Evolutionary conservation across 2,797 vertebrate species (phyloP).

Genomic region (Borostomias antarcticus): DNA sequence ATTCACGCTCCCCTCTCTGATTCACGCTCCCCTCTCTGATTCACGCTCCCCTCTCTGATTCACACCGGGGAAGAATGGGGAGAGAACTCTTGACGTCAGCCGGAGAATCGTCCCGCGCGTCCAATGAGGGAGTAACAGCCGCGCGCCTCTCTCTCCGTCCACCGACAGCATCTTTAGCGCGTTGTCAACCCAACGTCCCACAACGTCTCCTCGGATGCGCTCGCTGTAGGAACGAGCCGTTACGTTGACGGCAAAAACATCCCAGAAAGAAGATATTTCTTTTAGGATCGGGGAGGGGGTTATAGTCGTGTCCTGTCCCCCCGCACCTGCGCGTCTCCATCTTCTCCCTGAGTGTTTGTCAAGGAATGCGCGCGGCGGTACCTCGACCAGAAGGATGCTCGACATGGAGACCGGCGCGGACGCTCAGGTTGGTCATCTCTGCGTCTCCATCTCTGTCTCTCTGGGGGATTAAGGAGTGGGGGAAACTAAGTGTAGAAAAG

Average conservation of each 20-base stretch:
- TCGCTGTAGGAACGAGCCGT: slow-evolving; percentile 1
- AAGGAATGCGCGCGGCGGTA: slow-evolving; percentile 22
- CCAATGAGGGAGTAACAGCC: slow-evolving; percentile 73
- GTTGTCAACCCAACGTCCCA: slow-evolving; percentile 54
- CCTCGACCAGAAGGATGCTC: not conserved
- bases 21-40: slow-evolving; percentile 12
- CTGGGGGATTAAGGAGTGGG: not conserved
- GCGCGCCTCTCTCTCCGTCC: slow-evolving; percentile 47
- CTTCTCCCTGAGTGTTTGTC: slow-evolving; percentile 18
- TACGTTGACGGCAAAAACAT: not conserved
- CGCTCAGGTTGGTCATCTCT: slow-evolving; percentile 23
- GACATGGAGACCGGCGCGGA: slow-evolving; percentile 13
- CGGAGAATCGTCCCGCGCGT: slow-evolving; percentile 73
- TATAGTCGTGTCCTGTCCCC: slow-evolving; percentile 12
- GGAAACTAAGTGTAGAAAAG: not conserved
- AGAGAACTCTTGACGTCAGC: slow-evolving; percentile 78
- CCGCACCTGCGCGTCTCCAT: slow-evolving; percentile 12
- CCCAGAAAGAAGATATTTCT: not conserved
- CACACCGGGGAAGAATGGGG: slow-evolving; percentile 66
- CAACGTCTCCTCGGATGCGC: slow-evolving; percentile 10
- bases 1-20: too few species aligned
- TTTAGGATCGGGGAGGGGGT: not conserved
- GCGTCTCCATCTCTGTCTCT: not conserved
- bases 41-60: slow-evolving; percentile 39
- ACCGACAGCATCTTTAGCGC: slow-evolving; percentile 57